Evolutionary conservation across 2,113 vertebrate species (phyloP), one percentile per base, ranked within the genome.

Genomic region (Phalacrocorax pelagicus): DNA sequence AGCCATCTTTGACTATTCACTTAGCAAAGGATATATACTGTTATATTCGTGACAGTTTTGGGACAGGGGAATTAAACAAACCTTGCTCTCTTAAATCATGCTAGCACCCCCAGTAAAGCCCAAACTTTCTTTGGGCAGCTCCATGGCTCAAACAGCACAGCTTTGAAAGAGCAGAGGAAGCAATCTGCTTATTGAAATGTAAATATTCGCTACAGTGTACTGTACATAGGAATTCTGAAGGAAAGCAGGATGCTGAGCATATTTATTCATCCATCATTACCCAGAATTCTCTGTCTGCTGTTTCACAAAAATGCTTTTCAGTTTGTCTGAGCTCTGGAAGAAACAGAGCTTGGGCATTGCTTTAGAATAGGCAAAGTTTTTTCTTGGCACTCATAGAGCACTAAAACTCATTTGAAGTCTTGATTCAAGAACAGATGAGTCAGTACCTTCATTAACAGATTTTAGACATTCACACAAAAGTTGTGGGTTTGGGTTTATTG

Each of bases 241-340:
- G 78, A 66, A 91, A 92, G 79, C 40, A 77, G 66, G 81, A 90
- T 87, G 84, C 81, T 85, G 81, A 94, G 81, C 42, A 47, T 77
- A 93, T 95, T 95, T 92, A 94, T 91, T 94, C 89, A 94, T 54
- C 74, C 57, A 61, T 62, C 91, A 46, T 81, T 94, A 92, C 86
- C 86, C 88, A 94, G 78, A 90, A 61, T 81, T 79, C 86, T 89
- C 73, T 1, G 2, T 9, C 1, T 20, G 65, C 65, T 85, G 51
- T 57, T 96, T 79, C 78, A 92, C 81, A 90, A 83, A 92, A 94
- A 94, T 42, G 58, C 94, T 91, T 96, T 94, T 96, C 93, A 88
- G 66, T 95, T 94, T 91, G 47, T 69, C 91, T 95, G 88, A 94
- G 81, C 82, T 89, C 78, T 92, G 92, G 73, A 94, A 96, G 78